These are phyloP conservation scores for Idaea aversata DNA, from an alignment of 2,888 invertebrate species.

Conservation along the genomic window DNA sequence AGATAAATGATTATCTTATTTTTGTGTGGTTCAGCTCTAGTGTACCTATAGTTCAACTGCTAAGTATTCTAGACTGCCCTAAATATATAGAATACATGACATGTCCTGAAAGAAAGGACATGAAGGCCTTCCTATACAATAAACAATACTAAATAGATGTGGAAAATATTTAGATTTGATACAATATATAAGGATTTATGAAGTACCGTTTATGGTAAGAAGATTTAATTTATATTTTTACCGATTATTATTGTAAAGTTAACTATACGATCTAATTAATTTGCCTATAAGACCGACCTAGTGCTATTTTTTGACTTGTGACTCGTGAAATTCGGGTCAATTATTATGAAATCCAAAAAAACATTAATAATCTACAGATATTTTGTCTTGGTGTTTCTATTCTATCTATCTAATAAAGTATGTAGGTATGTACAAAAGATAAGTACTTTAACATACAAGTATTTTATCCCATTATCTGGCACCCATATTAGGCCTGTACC, in stretches of 20 bases:
- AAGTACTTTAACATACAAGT: no score
- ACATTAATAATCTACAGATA: no score
- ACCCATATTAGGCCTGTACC: no score
- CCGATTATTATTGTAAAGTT: slow-evolving; percentile 12
- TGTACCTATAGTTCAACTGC: slow-evolving; percentile 4
- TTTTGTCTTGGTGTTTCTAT: no score
- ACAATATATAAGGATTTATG: slow-evolving; percentile 35
- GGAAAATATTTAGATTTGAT: slow-evolving; percentile 57
- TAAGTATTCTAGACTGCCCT: not conserved
- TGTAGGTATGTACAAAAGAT: no score
- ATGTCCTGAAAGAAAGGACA: slow-evolving; percentile 9
- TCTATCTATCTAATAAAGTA: no score
- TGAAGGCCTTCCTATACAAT: slow-evolving; percentile 43
- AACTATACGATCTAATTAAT: not conserved
- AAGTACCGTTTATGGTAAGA: slow-evolving; percentile 18
- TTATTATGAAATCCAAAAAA: no score
- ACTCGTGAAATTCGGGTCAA: no score
- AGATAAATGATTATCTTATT: not conserved
- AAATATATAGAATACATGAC: not conserved
- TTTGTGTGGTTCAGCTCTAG: not conserved
- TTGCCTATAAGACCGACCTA: not conserved
- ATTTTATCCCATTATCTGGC: no score
- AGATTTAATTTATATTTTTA: slow-evolving; percentile 27
- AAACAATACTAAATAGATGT: slow-evolving; percentile 40
- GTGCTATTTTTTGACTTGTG: not conserved